phyloP scores from a whole-genome alignment of 2,797 vertebrate species.

The Typhlichthys eigenmanni region DNA sequence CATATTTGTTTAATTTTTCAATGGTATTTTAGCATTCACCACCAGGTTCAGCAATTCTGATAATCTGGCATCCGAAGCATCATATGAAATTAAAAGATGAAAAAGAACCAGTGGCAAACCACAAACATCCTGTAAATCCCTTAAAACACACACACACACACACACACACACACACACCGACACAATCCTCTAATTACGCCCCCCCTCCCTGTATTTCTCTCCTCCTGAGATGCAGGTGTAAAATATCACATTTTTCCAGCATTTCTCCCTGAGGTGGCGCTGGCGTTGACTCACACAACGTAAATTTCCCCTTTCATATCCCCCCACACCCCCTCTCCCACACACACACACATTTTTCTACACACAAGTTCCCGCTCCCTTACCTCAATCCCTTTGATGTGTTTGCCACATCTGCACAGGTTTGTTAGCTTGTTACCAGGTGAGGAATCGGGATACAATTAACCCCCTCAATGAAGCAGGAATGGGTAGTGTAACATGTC shows the following conservation, averaged over 20 bases:
- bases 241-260: constrained; percentile 85
- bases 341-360: constrained; percentile 39
- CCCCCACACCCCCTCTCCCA: constrained; percentile 15
- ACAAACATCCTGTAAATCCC: constrained; percentile 68
- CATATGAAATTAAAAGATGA: constrained; percentile 59
- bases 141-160: constrained; percentile 31
- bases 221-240: constrained; percentile 82
- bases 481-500: constrained; percentile 17
- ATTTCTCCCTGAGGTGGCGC: constrained; percentile 80
- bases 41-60: constrained; percentile 72
- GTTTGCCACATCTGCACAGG: constrained; percentile 77
- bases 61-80: constrained; percentile 64
- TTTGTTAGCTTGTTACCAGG: constrained; percentile 77
- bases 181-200: constrained; percentile 73
- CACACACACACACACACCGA: constrained; percentile 25
- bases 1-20: constrained; percentile 72
- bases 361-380: constrained; percentile 66
- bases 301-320: constrained; percentile 77
- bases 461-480: constrained; percentile 57
- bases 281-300: constrained; percentile 80
- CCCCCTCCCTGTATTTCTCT: constrained; percentile 63
- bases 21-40: constrained; percentile 48
- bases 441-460: constrained; percentile 74
- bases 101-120: constrained; percentile 69
- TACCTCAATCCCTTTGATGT: constrained; percentile 74